These are phyloP conservation scores for Chondrilla cf. caribensis DNA, from an alignment of 37 sponge, comb jelly and placozoan genomes.

Conservation along the genomic window DNA sequence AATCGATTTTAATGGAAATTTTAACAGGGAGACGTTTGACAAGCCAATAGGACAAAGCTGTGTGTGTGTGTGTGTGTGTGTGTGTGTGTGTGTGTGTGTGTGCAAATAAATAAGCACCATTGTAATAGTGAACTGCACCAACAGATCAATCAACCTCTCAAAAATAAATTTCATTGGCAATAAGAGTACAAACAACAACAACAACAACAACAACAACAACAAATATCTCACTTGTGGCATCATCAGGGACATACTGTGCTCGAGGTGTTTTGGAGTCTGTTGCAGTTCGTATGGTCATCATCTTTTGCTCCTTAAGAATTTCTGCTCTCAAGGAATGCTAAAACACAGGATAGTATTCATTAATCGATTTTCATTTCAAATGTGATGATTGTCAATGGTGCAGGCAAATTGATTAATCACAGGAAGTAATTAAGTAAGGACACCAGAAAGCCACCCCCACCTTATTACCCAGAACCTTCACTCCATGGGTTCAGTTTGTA, in stretches of 20 bases:
- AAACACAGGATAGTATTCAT: not conserved
- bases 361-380: too few relatives aligned
- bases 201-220: too few relatives aligned
- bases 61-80: not conserved
- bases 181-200: not conserved
- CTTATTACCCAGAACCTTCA: too few relatives aligned
- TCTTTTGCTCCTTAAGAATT: constrained; percentile 17
- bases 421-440: too few relatives aligned
- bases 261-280: too few relatives aligned
- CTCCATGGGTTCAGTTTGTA: too few relatives aligned
- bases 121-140: not conserved
- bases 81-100: constrained; percentile 15
- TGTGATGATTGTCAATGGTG: too few relatives aligned
- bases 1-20: constrained; percentile 33
- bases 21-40: constrained; percentile 55
- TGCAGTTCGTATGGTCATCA: not conserved
- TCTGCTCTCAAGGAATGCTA: not conserved
- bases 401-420: too few relatives aligned
- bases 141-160: too few relatives aligned
- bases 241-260: constrained; percentile 17
- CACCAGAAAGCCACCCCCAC: too few relatives aligned
- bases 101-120: not conserved
- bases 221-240: constrained; percentile 3
- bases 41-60: constrained; percentile 79
- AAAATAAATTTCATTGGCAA: not conserved